Evolutionary conservation across 2,797 vertebrate species (phyloP).

Genomic region (Pantherophis vulpinus): DNA sequence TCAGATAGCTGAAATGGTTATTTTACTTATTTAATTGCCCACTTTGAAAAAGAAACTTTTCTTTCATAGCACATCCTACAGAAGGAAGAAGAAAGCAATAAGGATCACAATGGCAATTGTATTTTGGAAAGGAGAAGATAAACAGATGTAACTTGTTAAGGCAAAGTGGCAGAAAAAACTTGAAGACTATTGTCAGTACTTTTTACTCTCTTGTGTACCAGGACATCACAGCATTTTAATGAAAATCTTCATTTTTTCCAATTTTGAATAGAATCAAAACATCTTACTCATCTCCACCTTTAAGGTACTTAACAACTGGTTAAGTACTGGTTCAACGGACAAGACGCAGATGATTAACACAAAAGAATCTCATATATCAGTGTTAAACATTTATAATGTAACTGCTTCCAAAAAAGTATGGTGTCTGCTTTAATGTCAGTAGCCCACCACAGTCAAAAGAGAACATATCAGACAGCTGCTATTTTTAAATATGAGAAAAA

Average conservation of each 20-base stretch:
- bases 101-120: not conserved
- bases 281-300: constrained; percentile 33
- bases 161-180: not conserved
- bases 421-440: constrained; percentile 24
- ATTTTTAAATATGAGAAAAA: constrained; percentile 15
- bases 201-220: not conserved
- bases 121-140: not conserved
- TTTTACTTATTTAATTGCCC: not conserved
- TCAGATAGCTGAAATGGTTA: constrained; percentile 26
- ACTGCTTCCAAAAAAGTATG: constrained; percentile 28
- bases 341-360: constrained; percentile 39
- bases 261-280: constrained; percentile 20
- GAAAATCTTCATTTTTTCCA: constrained; percentile 29
- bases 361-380: constrained; percentile 48
- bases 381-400: constrained; percentile 38
- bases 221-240: constrained; percentile 17
- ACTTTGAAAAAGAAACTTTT: not conserved
- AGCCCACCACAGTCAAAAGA: constrained; percentile 39
- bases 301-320: constrained; percentile 25
- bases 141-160: not conserved
- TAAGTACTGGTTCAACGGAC: constrained; percentile 22
- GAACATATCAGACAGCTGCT: constrained; percentile 26
- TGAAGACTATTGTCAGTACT: not conserved
- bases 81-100: not conserved
- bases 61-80: not conserved